Base-by-base conservation (phyloP, 2,113 vertebrate genomes). In the Charina bottae region DNA sequence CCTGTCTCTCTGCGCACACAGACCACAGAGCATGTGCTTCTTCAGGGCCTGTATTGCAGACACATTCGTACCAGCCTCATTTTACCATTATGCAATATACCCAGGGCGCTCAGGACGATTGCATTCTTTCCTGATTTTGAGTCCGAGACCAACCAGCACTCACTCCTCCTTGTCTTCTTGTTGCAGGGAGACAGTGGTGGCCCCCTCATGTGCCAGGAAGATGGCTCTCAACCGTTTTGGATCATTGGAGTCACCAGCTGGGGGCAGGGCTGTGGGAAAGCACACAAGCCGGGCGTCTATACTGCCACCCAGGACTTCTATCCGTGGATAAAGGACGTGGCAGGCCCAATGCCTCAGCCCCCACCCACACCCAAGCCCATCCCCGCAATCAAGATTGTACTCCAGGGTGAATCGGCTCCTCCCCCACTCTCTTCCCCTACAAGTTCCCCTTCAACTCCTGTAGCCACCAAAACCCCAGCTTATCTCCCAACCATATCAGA, bases 181-280 rank as follows among this genome's bases (percentile, higher is more conserved):
- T 60, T 92, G 78, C 94, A 98, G 98, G 97, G 98, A 58, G 98
- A 98, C 96, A 98, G 98, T 3, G 98, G 98, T 0, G 98, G 98
- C 21, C 98, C 98, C 23, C 96, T 98, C 89, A 97, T 98, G 96
- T 98, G 98, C 93, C 97, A 94, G 95, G 97, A 97, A 37, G 94
- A 94, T 42, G 28, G 24, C 1, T 83, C 94, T 6, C 92, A 95
- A 13, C 86, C 93, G n/a, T 98, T 97, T 86, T 97, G 97, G 92
- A 49, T 97, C 49, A 94, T 97, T 5, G 98, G 98, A 17, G 62
- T 98, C 93, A 98, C 98, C 0, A 98, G 98, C 95, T 98, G 98
- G 90, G 98, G 98, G 9, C 84, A 93, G 0, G 94, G 95, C 60
- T 98, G 98, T 56, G 98, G 96, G 84, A 93, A 94, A 3, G 95